A percentile compares a stretch with the other conserved stretches of the same genome.
Evolutionary conservation across 1,140 invertebrate genomes (phyloP).

Genomic region (Aradophagus sp.): DNA sequence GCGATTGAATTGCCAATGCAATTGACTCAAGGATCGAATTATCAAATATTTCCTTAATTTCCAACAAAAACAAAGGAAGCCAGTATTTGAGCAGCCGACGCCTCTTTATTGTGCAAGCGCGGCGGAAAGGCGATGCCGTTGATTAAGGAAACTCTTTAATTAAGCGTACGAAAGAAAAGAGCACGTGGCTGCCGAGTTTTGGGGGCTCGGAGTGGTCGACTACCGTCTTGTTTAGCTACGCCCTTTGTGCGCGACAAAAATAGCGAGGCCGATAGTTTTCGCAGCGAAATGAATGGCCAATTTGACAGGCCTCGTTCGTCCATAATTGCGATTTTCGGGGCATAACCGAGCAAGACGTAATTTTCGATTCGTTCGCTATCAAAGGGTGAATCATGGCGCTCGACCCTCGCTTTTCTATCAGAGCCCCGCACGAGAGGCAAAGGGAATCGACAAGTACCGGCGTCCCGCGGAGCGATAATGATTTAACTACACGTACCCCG

Average conservation of each 20-base stretch:
- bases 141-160: slow-evolving; percentile 9
- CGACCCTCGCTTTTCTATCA: slow-evolving; percentile 59
- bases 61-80: too few relatives aligned
- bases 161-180: too few relatives aligned
- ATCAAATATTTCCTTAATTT: too few relatives aligned
- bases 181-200: too few relatives aligned
- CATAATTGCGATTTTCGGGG: slow-evolving; percentile 63
- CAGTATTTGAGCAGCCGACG: too few relatives aligned
- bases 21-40: too few relatives aligned
- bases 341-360: slow-evolving; percentile 60
- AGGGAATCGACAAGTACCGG: slow-evolving; percentile 47
- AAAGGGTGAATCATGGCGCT: slow-evolving; percentile 65
- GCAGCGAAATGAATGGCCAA: slow-evolving; percentile 60
- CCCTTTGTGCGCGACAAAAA: slow-evolving; percentile 7
- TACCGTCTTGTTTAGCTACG: slow-evolving; percentile 20
- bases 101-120: too few relatives aligned
- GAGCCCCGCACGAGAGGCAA: slow-evolving; percentile 43
- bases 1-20: too few relatives aligned
- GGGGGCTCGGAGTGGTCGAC: background rate
- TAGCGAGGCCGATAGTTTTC: slow-evolving; percentile 45
- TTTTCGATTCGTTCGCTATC: slow-evolving; percentile 57
- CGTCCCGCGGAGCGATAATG: slow-evolving; percentile 63
- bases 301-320: slow-evolving; percentile 54
- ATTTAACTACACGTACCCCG: slow-evolving; percentile 65
- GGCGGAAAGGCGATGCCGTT: too few relatives aligned